Percentiles rank a stretch among this genome's conserved stretches.
Evolutionary conservation across 2,113 vertebrate genomes (phyloP).

Genomic region (Salvator merianae): DNA sequence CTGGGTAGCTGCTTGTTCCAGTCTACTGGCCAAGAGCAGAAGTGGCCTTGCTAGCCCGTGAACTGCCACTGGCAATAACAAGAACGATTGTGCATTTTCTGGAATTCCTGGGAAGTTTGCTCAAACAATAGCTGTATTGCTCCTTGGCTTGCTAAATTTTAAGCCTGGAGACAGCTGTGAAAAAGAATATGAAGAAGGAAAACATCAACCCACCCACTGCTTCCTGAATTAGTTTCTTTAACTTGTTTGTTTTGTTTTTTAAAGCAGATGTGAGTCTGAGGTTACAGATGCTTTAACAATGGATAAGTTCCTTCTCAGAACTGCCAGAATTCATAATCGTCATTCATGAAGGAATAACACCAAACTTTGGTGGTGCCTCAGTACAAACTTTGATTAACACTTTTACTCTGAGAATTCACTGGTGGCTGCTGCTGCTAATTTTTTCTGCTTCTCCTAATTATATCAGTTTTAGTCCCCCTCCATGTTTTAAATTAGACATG

Average conservation of each 20-base stretch:
- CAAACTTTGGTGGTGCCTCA: background rate
- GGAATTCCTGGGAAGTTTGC: background rate
- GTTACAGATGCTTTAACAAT: background rate
- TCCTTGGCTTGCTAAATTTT: background rate
- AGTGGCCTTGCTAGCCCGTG: no score
- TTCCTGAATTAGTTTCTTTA: background rate
- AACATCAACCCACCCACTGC: background rate
- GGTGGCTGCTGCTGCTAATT: no score
- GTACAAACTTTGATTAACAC: no score
- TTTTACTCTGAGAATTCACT: no score
- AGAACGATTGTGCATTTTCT: background rate
- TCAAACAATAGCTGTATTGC: background rate
- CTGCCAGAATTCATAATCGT: background rate
- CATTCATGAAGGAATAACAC: background rate
- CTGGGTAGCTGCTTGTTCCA: no score
- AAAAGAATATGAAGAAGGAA: background rate
- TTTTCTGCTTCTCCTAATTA: no score
- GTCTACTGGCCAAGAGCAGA: no score
- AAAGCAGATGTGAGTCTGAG: background rate
- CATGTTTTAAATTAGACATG: background rate
- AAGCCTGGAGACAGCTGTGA: background rate
- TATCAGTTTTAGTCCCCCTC: background rate
- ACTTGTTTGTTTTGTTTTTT: no score
- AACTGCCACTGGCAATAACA: no score
- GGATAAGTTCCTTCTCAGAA: background rate